Base-by-base conservation (phyloP, 1,140 invertebrate genomes). In the Rhagoletis pomonella region DNA sequence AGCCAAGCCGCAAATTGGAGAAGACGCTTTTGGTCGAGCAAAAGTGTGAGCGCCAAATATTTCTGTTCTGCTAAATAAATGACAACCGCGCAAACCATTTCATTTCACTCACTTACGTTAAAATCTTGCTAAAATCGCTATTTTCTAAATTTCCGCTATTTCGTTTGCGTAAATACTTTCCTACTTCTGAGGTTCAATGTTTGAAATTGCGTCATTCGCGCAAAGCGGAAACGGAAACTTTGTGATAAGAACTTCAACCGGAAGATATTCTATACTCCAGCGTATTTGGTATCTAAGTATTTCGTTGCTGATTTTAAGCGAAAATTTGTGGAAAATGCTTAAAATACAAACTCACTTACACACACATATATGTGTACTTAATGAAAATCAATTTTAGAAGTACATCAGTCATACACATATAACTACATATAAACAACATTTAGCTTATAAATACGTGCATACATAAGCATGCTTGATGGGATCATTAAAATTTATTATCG, bases 221-320 rank as follows among this genome's bases (percentile, higher is more conserved):
- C 69, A 12, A 73, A n/a, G 69, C 69, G 69, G 69, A n/a, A 17
- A 47, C 69, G 69, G 69, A 73, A 73, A 47, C 69, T 73, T 50
- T 10, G 44, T 19, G 69, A 73, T 73, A 47, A 44, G 69, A 73
- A 73, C 17, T n/a, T 42, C 42, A 4, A 47, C 14, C 39, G 69
- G 69, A 73, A 44, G 44, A 44, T 42, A 47, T 73, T 73, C 42
- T 73, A 47, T 29, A 17, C 69, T 6, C 44, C 14, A 6, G 69
- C 14, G 42, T 47, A 73, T 44, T 73, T 73, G 39, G 44, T 50
- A 50, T 19, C 69, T 73, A 47, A 12, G 44, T 50, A 50, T 19
- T 42, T 73, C 4, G 12, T n/a, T 0, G 14, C 12, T 47, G 6
- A 73, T 50, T 73, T 50, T 10, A 73, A 73, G 69, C n/a, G 42